Evolutionary conservation across 2,113 vertebrate species (phyloP), one percentile per base, ranked within the genome.

Genomic region (Pituophis catenifer): DNA sequence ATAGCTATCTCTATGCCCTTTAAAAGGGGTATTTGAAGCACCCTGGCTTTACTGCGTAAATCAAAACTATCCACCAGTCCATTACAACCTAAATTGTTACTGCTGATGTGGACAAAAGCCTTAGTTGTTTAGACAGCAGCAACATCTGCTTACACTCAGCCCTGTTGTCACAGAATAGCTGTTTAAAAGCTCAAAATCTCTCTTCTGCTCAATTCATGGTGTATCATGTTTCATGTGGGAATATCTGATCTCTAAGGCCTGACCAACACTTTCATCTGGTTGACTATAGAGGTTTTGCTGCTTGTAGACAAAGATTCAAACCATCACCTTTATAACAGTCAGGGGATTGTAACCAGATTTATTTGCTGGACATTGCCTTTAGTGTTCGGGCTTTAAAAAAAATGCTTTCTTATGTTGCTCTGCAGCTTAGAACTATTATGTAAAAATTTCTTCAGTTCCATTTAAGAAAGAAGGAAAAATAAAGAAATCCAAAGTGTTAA

Each of bases 231-330:
- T 97, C 95, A 95, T 92, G 52, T 0, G 10, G 95, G 93, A 94
- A 93, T 95, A 94, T 96, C 91, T 96, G 91, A 88, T 95, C 94
- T 96, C 90, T 89, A 89, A 95, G 94, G 93, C 86, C 89, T 93
- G 90, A 96, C 95, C 96, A 96, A 88, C 93, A 93, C 95, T 97
- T 97, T 96, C 96, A 97, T 98, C 97, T 97, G 96, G 97, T 97
- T 97, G 98, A 98, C 96, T 97, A 96, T 98, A 97, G 96, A 98
- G 98, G 96, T 96, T 95, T 93, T 94, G 95, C 97, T 97, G 95
- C 96, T 97, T 97, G 96, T 94, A 81, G 75, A 97, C 95, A 95
- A 94, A 96, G 97, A 97, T 95, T 97, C 97, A 90, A 97, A 96
- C 95, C 96, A 97, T 95, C 88, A 62, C 65, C 93, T 96, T 59